Base-by-base conservation (phyloP, 2,113 vertebrate genomes). In the Pica pica region DNA sequence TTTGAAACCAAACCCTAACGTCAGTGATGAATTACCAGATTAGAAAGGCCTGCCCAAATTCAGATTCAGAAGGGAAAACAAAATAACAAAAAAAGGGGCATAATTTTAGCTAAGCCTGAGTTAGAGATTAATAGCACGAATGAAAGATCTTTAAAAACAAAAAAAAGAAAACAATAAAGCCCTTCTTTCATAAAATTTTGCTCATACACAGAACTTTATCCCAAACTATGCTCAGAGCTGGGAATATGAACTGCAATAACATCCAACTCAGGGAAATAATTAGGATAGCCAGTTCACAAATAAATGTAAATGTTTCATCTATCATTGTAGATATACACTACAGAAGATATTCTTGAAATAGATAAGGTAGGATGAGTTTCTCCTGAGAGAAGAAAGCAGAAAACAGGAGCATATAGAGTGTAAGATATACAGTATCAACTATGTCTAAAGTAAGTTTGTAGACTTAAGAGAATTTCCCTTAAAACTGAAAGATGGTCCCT, bases 1-100 rank as follows among this genome's bases (percentile, higher is more conserved):
- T 84, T 82, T 91, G 92, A 96, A 95, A 96, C 50, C 27, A 90
- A 81, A 96, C 41, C 60, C 71, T 68, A 93, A 79, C 63, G 74
- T 84, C 42, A 65, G 41, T 49, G 69, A 93, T 90, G 65, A 95
- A 57, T 94, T 96, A 52, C 33, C 60, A 96, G 60, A 84, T 83
- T 93, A 89, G 71, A 80, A 92, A 91, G 39, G n/a, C 64, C 18
- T 92, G 78, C 16, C 19, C 56, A 90, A 94, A 90, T 69, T 91
- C 63, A 87, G 92, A 92, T 83, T 93, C 22, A 64, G 80, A 88
- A 92, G 24, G 16, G 24, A 74, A 96, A 96, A 91, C 41, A 92
- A 93, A 81, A 35, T 11, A 50, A 83, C 26, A 84, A 68, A 74
- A 57, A 96, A 91, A 69, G 10, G 20, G 10, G 7, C 1, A 89